These are phyloP conservation scores for Eledone cirrhosa DNA, from an alignment of 2,888 invertebrate genomes.

Conservation along the genomic window DNA sequence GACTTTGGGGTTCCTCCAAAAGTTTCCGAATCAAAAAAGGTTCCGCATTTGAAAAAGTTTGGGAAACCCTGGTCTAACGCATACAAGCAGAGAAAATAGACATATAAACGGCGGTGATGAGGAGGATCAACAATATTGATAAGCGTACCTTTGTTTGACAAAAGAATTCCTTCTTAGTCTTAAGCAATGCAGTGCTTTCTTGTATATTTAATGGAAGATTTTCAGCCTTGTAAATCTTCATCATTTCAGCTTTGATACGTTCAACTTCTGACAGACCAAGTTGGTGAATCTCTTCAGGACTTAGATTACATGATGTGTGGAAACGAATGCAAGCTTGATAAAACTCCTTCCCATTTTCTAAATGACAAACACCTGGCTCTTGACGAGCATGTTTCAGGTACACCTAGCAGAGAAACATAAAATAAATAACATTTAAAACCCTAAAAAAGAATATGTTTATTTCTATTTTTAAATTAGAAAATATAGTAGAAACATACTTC, in stretches of 20 bases:
- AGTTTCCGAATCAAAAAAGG: too few species aligned
- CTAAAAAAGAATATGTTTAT: too few species aligned
- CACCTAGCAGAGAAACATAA: conserved; percentile 33
- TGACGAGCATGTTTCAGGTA: conserved; percentile 47
- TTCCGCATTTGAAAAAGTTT: too few species aligned
- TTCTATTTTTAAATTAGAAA: too few species aligned
- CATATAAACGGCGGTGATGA: too few species aligned
- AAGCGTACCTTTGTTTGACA: not conserved
- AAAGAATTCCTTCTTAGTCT: not conserved
- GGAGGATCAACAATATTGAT: too few species aligned
- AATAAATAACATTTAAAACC: too few species aligned
- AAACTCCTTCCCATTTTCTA: conserved; percentile 52
- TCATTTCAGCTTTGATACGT: conserved; percentile 50
- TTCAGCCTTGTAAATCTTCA: conserved; percentile 36
- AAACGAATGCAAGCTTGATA: conserved; percentile 57
- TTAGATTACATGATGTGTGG: conserved; percentile 53
- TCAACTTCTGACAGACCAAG: conserved; percentile 59
- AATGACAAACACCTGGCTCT: conserved; percentile 51
- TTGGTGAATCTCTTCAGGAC: conserved; percentile 58
- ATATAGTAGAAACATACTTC: too few species aligned
- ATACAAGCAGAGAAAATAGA: too few species aligned
- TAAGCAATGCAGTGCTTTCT: conserved; percentile 4
- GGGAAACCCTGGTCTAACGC: too few species aligned
- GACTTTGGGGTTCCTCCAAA: too few species aligned
- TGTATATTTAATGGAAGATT: conserved; percentile 31